Base-by-base conservation (phyloP, 2,797 vertebrate genomes). In the Helostoma temminkii region DNA sequence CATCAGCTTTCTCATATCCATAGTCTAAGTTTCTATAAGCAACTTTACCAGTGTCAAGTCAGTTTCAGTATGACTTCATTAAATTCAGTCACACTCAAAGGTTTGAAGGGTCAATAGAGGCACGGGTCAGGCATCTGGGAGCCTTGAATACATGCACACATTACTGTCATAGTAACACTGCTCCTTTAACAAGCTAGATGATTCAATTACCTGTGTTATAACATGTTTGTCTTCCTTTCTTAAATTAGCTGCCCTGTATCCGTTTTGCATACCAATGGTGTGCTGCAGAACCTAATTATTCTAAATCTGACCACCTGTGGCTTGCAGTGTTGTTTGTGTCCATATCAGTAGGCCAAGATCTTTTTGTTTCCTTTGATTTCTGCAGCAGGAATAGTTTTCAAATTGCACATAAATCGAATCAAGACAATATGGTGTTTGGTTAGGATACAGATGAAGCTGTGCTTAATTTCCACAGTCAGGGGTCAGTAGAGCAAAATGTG, bases 401-500 rank as follows among this genome's bases (percentile, higher is more conserved):
- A 5, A 16, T 66, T 37, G 25, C 24, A 65, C 24, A 6, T 49
- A 30, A 5, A 36, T 52, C 5, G 48, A 73, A 73, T 74, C 5
- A 54, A 73, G 67, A 63, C 64, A 65, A 28, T 63, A 21, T 61
- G 58, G 18, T 56, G 50, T 71, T 81, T 56, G 46, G 48, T 57
- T 21, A 11, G 19, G 19, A 37, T 37, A 66, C 0, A 1, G 48
- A 53, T 71, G 45, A 71, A 56, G 21, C 41, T 81, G 57, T 37
- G 47, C 58, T 78, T 49, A 24, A 81, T 84, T 85, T 89, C 41
- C 66, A 70, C 69, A 46, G 49, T 52, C 21, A 46, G 60, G 42
- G 71, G 70, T 84, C 78, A 82, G 80, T 66, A 50, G 66, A 84
- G 58, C 81, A 48, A 43, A 64, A 43, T 48, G 48, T 79, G 72